Percentiles rank a stretch among this genome's conserved stretches.
These are phyloP conservation scores for Hetaerina titia DNA, from an alignment of 2,888 invertebrate genomes.

Conservation along the genomic window DNA sequence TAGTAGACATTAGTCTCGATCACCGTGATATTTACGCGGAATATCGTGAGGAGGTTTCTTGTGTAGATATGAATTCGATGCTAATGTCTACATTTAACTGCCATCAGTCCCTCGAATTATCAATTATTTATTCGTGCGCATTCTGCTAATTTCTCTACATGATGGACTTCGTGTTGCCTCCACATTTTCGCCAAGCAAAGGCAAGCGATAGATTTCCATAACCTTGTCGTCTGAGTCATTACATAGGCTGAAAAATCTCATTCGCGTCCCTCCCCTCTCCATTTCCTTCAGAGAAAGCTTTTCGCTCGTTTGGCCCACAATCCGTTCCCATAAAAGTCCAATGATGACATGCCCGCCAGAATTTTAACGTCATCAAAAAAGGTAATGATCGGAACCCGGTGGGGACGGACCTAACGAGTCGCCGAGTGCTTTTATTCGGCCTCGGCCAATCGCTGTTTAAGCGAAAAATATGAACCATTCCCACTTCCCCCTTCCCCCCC, in stretches of 20 bases:
- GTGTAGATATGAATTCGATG: too few species aligned
- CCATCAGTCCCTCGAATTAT: too few species aligned
- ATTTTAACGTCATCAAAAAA: conserved; percentile 7
- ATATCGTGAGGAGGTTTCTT: too few species aligned
- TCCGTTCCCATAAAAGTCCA: not conserved
- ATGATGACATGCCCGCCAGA: conserved; percentile 3
- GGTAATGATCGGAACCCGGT: not conserved
- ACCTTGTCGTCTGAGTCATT: not conserved
- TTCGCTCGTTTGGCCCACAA: not conserved
- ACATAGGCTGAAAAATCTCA: not conserved
- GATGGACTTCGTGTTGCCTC: not conserved
- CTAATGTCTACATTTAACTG: too few species aligned
- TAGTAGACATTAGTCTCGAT: too few species aligned
- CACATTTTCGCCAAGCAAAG: not conserved
- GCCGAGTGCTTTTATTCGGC: not conserved
- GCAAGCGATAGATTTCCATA: not conserved
- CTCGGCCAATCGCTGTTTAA: not conserved
- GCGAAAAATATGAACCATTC: not conserved
- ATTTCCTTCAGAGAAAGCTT: not conserved
- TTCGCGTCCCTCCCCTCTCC: not conserved
- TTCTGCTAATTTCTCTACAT: not conserved
- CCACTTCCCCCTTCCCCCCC: too few species aligned
- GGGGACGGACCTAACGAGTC: not conserved
- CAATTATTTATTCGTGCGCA: too few species aligned
- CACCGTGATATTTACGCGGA: too few species aligned